Base-by-base conservation (phyloP, 1,140 invertebrate species). In the Drosophila bifasciata region DNA sequence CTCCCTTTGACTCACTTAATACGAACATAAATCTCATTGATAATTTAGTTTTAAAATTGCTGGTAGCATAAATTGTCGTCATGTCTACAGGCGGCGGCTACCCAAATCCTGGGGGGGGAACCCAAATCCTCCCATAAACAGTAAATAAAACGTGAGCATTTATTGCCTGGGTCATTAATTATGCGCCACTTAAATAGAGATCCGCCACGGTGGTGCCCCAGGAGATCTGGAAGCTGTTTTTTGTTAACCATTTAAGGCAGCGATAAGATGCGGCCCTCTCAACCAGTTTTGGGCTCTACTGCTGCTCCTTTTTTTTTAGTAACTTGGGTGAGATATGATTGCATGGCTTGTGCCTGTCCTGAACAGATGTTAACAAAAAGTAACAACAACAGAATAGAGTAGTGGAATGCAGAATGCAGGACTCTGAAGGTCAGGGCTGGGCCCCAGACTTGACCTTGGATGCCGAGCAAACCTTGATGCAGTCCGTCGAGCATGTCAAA, bases 61-160 rank as follows among this genome's bases (percentile, higher is more conserved):
- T 58, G 36, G 46, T 60, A 63, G 76, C 79, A 84, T 84, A 84
- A 84, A 85, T 76, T 79, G 80, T 79, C 49, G 51, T 62, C 66
- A 50, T 85, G 79, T 80, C 74, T 80, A 80, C 76, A 80, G 60
- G 56, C 56, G 60, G 56, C 56, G 60, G 56, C 56, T 48, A 63
- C 59, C 48, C 51, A 61, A n/a, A n/a, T n/a, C n/a, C n/a, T 62
- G 58, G 44, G 23, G 32, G 62, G 59, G 11, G 11, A 50, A 68
- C 40, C 56, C 58, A 59, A 66, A 53, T 72, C 50, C 57, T 61
- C 49, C 46, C 71, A 86, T 78, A 77, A 86, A 81, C 72, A 86
- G 60, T 81, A 86, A 86, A 88, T 75, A 86, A 86, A 85, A 86
- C 73, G 81, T 69, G 68, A 74, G 77, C 79, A 67, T 84, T 84